Evolutionary conservation across 2,113 vertebrate genomes (phyloP).

Genomic region (Thamnaconus septentrionalis): DNA sequence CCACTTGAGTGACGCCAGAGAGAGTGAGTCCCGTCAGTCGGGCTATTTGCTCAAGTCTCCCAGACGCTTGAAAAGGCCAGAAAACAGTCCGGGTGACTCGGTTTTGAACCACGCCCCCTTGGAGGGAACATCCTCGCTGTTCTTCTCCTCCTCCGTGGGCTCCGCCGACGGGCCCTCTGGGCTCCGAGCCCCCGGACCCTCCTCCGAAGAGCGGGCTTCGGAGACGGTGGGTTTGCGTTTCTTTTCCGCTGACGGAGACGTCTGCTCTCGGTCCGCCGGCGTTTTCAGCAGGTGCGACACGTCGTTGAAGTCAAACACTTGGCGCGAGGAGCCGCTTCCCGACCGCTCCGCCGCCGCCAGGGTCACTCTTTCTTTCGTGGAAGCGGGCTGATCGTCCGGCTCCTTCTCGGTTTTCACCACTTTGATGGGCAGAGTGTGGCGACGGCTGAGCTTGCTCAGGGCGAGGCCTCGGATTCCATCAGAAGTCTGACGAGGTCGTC

Average conservation of each 20-base stretch:
- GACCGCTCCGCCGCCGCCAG: slow-evolving; percentile 31
- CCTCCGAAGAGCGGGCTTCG: not conserved
- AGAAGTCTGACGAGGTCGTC: slow-evolving; percentile 52
- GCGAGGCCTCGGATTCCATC: slow-evolving; percentile 22
- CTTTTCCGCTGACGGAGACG: slow-evolving; percentile 22
- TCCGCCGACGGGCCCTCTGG: slow-evolving; percentile 17
- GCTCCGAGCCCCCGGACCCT: slow-evolving; percentile 1
- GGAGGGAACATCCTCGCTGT: slow-evolving; percentile 22
- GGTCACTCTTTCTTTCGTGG: slow-evolving; percentile 28
- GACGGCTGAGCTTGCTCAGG: slow-evolving; percentile 49
- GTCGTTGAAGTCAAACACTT: slow-evolving; percentile 40
- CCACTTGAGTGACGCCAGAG: too few species aligned
- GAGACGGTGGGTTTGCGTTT: slow-evolving; percentile 3
- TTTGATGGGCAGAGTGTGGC: slow-evolving; percentile 62
- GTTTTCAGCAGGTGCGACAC: slow-evolving; percentile 15
- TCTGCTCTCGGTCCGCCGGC: slow-evolving; percentile 10
- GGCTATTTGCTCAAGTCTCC: slow-evolving; percentile 59
- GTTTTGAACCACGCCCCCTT: slow-evolving; percentile 49
- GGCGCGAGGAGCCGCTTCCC: slow-evolving; percentile 14
- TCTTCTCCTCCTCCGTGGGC: slow-evolving; percentile 8
- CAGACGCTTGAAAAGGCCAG: slow-evolving; percentile 72
- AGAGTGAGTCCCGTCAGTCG: too few species aligned
- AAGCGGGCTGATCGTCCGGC: slow-evolving; percentile 28
- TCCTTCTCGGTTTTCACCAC: slow-evolving; percentile 29
- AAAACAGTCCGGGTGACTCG: slow-evolving; percentile 54